phyloP scores from a whole-genome alignment of 2,113 vertebrate genomes.

The Esox niger region DNA sequence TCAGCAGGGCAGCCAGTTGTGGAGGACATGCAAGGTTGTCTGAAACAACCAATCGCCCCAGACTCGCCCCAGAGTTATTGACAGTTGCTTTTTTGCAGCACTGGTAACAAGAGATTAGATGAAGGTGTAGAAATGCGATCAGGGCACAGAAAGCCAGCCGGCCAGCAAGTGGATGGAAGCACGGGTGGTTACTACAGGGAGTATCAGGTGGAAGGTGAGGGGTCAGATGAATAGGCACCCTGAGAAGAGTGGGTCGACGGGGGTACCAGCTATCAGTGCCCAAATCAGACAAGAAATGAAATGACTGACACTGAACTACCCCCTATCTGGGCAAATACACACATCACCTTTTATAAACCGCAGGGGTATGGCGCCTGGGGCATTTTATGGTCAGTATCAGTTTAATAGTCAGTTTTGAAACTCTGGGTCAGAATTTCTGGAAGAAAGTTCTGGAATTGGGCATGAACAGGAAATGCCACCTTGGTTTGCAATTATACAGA shows the following conservation, averaged over 20 bases:
- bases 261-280: no score
- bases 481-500: no score
- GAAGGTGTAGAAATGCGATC: constrained; percentile 65
- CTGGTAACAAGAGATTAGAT: constrained; percentile 57
- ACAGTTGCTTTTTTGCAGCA: constrained; percentile 36
- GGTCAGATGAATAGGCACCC: not conserved
- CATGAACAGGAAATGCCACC: no score
- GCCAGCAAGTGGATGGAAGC: not conserved
- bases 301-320: not conserved
- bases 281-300: not conserved
- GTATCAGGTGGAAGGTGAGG: not conserved
- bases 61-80: constrained; percentile 27
- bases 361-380: not conserved
- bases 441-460: no score
- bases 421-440: not conserved
- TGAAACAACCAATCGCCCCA: not conserved
- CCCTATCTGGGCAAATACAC: not conserved
- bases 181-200: constrained; percentile 5
- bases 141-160: constrained; percentile 6
- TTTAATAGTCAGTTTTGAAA: not conserved
- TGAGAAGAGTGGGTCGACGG: not conserved
- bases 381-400: not conserved
- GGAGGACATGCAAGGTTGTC: constrained; percentile 26
- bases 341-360: not conserved
- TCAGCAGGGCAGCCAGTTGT: not conserved